These are phyloP conservation scores for Probosciger aterrimus DNA, from an alignment of 2,113 vertebrate species.

Conservation along the genomic window DNA sequence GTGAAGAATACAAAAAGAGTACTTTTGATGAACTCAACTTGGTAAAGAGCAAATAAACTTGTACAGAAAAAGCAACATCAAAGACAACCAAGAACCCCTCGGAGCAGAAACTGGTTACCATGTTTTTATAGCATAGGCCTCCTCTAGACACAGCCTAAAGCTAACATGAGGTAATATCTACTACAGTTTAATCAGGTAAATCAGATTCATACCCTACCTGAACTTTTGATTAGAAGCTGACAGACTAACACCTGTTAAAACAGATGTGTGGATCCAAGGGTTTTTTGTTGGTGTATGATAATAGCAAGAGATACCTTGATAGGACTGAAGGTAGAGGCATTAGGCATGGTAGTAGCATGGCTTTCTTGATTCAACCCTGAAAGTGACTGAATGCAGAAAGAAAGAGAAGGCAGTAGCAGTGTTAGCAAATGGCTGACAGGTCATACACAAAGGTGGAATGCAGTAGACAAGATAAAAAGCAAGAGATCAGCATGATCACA, in stretches of 20 bases:
- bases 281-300: slow-evolving; percentile 50
- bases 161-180: slow-evolving; percentile 20
- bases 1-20: not conserved
- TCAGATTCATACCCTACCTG: slow-evolving; percentile 62
- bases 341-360: slow-evolving; percentile 61
- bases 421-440: slow-evolving; percentile 33
- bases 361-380: slow-evolving; percentile 66
- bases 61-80: not conserved
- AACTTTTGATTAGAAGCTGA: slow-evolving; percentile 46
- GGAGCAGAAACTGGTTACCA: not conserved
- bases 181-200: not conserved
- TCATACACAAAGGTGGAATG: not conserved
- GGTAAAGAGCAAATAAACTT: not conserved
- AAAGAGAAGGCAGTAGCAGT: slow-evolving; percentile 62
- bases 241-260: slow-evolving; percentile 56
- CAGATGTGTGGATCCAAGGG: slow-evolving; percentile 3
- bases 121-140: not conserved
- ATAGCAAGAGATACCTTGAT: slow-evolving; percentile 69
- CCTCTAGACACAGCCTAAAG: slow-evolving; percentile 19
- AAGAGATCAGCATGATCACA: not conserved
- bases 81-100: not conserved
- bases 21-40: not conserved
- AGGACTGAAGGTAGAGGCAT: slow-evolving; percentile 62
- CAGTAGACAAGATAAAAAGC: not conserved
- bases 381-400: slow-evolving; percentile 60